Percentiles rank a stretch among this genome's conserved stretches.
These are phyloP conservation scores for Spilogale gracilis DNA, from an alignment of 2,113 vertebrate genomes.

Conservation along the genomic window DNA sequence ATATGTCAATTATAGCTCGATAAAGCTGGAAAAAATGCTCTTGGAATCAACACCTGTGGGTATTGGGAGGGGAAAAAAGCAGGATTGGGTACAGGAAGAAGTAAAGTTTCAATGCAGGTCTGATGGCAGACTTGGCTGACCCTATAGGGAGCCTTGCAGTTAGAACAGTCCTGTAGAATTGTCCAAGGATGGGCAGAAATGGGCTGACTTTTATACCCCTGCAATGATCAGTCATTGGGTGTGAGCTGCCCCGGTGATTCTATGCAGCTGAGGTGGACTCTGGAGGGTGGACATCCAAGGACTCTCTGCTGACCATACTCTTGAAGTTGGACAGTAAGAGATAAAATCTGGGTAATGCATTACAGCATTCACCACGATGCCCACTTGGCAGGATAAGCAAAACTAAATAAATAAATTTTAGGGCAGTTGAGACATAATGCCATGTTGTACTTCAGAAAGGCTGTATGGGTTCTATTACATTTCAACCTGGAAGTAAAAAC, in stretches of 20 bases:
- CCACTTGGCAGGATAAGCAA: background rate
- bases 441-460: background rate
- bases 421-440: conserved; percentile 27
- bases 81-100: background rate
- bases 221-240: background rate
- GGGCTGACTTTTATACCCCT: background rate
- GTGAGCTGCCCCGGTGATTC: background rate
- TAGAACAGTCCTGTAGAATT: background rate
- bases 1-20: background rate
- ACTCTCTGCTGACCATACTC: background rate
- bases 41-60: background rate
- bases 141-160: background rate
- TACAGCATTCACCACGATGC: background rate
- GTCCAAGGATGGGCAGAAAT: background rate
- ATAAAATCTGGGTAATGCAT: background rate
- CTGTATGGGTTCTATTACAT: background rate
- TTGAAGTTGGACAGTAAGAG: background rate
- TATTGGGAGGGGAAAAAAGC: background rate
- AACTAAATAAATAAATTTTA: background rate
- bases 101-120: background rate
- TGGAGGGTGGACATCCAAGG: background rate
- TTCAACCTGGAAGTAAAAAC: conserved; percentile 19
- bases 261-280: background rate
- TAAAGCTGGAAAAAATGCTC: background rate
- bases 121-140: background rate